Evolutionary conservation across 2,888 invertebrate species (phyloP), one percentile per base, ranked within the genome.

Genomic region (Campoplex capitator): DNA sequence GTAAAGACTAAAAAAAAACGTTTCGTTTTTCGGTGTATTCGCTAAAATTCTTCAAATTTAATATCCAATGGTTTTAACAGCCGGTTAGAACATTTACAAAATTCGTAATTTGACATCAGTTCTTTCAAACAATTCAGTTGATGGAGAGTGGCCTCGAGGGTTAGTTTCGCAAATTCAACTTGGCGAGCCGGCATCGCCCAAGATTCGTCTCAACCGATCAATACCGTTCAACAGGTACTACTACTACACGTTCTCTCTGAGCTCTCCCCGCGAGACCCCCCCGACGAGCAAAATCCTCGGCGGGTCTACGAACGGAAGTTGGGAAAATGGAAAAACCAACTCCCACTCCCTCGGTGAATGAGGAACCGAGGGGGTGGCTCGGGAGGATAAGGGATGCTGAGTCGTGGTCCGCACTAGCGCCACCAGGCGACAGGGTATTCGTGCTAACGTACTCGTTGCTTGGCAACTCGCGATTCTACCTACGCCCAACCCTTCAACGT

Each of bases 221-320:
- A 93, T 93, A 93, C 93, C 90, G 89, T 92, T 93, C 93, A 93
- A 93, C 92, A 93, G 93, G 93, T 93, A 23, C 23, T 93, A 93
- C 90, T 90, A 83, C 83, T 83, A 54, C 90, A 90, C 88, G 88
- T 89, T 68, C 75, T 78, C 84, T 32, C 81, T 74, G 78, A 8
- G 75, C 32, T 56, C 74, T 32, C 79, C 85, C 78, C 84, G 45
- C 80, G 28, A 58, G 75, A 65, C 81, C n/a, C 4, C 4, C 42
- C 38, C 42, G n/a, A 42, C 11, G n/a, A 42, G 38, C 38, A 9
- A n/a, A 67, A n/a, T 76, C 78, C 81, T 86, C 71, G n/a, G 70
- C 35, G 3, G n/a, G 42, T 67, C 42, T 51, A 62, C 85, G 58
- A 68, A 81, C 79, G 81, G 74, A 83, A 85, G 83, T 83, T 83